Percentiles rank a stretch among this genome's conserved stretches.
These are phyloP conservation scores for Hypsibius dujardini DNA, from an alignment of 1,140 invertebrate species.

Conservation along the genomic window DNA sequence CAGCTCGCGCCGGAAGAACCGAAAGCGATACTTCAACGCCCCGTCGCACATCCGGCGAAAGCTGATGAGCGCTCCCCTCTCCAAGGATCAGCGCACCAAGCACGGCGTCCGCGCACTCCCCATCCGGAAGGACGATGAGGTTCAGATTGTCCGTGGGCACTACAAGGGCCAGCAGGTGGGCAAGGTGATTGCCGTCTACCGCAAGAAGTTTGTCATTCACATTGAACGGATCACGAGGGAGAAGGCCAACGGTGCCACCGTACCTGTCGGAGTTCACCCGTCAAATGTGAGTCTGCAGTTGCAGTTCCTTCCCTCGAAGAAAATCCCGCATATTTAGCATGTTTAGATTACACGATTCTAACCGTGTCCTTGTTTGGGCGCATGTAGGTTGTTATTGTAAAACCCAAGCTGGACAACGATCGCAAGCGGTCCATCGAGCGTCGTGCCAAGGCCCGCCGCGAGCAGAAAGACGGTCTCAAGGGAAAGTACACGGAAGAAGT, in stretches of 20 bases:
- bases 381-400: conserved; percentile 78
- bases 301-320: too few relatives aligned
- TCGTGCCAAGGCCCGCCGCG: conserved; percentile 71
- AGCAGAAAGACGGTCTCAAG: conserved; percentile 84
- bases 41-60: conserved; percentile 87
- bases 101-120: conserved; percentile 95
- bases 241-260: conserved; percentile 93
- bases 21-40: conserved; percentile 92
- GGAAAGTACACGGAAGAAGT: conserved; percentile 96
- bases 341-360: too few relatives aligned
- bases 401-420: conserved; percentile 97
- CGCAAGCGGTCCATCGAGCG: conserved; percentile 87
- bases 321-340: too few relatives aligned
- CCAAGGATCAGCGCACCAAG: conserved; percentile 89
- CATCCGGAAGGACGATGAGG: conserved; percentile 95
- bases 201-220: conserved; percentile 96
- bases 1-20: conserved; percentile 83
- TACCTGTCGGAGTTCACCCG: conserved; percentile 94
- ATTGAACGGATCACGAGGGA: conserved; percentile 96
- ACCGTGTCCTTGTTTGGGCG: not conserved
- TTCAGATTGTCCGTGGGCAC: conserved; percentile 86
- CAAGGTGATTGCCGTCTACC: conserved; percentile 82
- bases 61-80: conserved; percentile 95
- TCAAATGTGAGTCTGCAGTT: conserved; percentile 56
- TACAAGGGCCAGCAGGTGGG: conserved; percentile 97